phyloP scores from a whole-genome alignment of 2,113 vertebrate genomes.

The Lycaon pictus region DNA sequence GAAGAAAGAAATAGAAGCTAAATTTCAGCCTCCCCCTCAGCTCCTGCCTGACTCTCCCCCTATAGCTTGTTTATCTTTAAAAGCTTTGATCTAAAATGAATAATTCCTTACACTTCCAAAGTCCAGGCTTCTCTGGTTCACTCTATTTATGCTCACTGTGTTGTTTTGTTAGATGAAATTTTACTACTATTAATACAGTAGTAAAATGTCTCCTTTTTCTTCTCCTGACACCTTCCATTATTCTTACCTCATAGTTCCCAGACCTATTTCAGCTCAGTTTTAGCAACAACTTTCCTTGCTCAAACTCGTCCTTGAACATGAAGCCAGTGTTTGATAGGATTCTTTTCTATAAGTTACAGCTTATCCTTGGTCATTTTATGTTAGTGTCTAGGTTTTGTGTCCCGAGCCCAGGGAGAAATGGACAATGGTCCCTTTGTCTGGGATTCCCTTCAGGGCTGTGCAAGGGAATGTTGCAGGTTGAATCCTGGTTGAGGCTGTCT shows the following conservation, averaged over 20 bases:
- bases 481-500: not conserved
- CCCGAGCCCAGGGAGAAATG: not conserved
- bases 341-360: not conserved
- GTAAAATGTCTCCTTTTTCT: not conserved
- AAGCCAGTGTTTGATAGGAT: not conserved
- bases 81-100: slow-evolving; percentile 71
- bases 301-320: not conserved
- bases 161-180: slow-evolving; percentile 41
- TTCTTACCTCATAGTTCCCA: not conserved
- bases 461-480: no score
- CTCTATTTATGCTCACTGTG: not conserved
- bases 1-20: not conserved
- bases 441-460: not conserved
- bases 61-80: slow-evolving; percentile 69
- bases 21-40: not conserved
- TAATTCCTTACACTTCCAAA: slow-evolving; percentile 3
- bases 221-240: not conserved
- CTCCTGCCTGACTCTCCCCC: not conserved
- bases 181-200: not conserved
- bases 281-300: not conserved
- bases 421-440: not conserved
- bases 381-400: not conserved
- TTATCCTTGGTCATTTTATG: not conserved
- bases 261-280: not conserved
- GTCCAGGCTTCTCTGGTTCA: not conserved